Evolutionary conservation across 2,888 invertebrate species (phyloP).

Genomic region (Nineta flava): DNA sequence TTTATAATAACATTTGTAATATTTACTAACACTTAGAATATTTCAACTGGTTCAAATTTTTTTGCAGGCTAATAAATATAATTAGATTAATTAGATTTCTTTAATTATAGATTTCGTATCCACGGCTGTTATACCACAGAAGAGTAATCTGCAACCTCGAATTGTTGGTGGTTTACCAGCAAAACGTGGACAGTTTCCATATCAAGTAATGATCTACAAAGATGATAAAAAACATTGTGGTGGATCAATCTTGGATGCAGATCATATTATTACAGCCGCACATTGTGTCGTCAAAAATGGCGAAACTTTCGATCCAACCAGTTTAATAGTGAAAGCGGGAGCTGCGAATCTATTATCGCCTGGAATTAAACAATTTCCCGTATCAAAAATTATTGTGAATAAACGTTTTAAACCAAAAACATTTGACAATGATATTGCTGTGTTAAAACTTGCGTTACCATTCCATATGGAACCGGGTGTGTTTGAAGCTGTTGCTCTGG

Average conservation of each 20-base stretch:
- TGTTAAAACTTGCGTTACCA: not conserved
- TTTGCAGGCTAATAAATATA: too few species aligned
- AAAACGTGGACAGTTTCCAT: constrained; percentile 14
- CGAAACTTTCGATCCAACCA: not conserved
- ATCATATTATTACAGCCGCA: constrained; percentile 16
- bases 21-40: too few species aligned
- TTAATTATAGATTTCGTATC: too few species aligned
- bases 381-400: not conserved
- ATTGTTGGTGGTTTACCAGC: constrained; percentile 14
- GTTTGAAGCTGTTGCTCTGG: not conserved
- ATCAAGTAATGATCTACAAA: constrained; percentile 13
- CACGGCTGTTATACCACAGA: too few species aligned
- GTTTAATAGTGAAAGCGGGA: not conserved
- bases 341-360: not conserved
- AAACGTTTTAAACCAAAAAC: not conserved
- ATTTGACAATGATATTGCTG: not conserved
- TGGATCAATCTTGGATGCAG: constrained; percentile 12
- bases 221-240: constrained; percentile 14
- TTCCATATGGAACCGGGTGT: not conserved
- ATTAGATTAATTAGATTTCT: constrained; percentile 15
- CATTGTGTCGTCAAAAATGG: constrained; percentile 13
- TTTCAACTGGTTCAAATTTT: too few species aligned
- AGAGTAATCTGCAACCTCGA: constrained; percentile 7
- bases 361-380: not conserved
- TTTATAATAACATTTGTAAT: too few species aligned